A percentile compares a stretch with the other conserved stretches of the same genome.
phyloP scores from a whole-genome alignment of 1,140 invertebrate species.

The Drosophila pruinosa region DNA sequence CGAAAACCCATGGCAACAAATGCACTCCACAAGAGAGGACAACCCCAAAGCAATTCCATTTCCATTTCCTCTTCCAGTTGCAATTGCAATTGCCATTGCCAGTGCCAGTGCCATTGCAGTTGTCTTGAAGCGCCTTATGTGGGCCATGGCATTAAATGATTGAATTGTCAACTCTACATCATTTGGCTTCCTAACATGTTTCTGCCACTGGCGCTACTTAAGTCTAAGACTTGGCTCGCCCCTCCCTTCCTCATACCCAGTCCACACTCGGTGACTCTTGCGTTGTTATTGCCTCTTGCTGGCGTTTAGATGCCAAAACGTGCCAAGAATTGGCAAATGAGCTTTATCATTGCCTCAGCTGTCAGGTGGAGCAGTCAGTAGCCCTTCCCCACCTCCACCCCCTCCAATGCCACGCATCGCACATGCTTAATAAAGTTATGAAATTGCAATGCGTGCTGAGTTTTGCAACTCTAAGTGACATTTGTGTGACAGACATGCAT shows the following conservation, averaged over 20 bases:
- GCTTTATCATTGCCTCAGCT: neutral
- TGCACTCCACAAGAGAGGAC: neutral
- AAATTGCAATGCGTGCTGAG: constrained; percentile 67
- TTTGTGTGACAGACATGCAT: constrained; percentile 79
- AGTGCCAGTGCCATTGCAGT: constrained; percentile 12
- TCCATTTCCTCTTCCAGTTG: neutral
- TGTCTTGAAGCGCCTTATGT: constrained; percentile 14
- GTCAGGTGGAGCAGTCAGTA: constrained; percentile 13
- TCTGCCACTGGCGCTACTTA: constrained; percentile 1
- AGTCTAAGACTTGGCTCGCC: neutral
- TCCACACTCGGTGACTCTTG: neutral
- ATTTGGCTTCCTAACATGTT: constrained; percentile 22
- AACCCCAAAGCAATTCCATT: neutral
- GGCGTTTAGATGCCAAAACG: constrained; percentile 38
- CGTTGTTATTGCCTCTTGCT: constrained; percentile 21
- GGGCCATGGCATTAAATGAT: constrained; percentile 50
- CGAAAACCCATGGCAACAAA: constrained; percentile 17
- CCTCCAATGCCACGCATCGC: neutral
- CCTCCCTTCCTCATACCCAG: neutral
- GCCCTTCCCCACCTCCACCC: neutral
- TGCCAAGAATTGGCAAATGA: constrained; percentile 15
- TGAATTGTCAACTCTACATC: constrained; percentile 65
- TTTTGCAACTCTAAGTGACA: constrained; percentile 74
- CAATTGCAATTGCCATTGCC: constrained; percentile 17
- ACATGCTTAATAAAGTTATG: constrained; percentile 62